Evolutionary conservation across 2,797 vertebrate genomes (phyloP).

Genomic region (Enteromius argenteus): DNA sequence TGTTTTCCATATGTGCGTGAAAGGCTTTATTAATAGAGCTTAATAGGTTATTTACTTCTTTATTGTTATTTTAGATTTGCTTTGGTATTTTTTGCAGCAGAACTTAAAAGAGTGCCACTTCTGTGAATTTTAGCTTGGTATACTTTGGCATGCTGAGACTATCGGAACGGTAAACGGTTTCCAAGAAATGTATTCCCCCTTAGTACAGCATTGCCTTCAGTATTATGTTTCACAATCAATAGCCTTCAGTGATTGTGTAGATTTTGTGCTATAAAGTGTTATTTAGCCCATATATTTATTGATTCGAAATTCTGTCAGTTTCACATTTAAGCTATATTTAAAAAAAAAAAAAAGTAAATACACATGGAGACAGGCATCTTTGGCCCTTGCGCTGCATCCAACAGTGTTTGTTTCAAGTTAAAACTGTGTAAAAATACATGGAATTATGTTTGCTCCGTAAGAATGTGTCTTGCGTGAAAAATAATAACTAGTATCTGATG

Average conservation of each 20-base stretch:
- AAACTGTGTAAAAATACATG: not conserved
- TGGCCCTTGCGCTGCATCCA: not conserved
- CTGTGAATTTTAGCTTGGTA: not conserved
- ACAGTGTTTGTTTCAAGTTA: not conserved
- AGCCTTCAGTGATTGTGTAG: not conserved
- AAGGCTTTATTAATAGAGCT: not conserved
- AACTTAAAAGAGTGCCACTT: not conserved
- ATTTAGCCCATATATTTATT: not conserved
- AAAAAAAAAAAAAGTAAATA: not conserved
- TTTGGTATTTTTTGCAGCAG: not conserved
- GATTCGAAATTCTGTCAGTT: not conserved
- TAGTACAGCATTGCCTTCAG: not conserved
- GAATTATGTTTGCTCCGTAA: not conserved
- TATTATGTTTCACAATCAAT: not conserved
- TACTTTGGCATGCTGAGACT: not conserved
- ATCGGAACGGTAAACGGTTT: not conserved
- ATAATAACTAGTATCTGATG: not conserved
- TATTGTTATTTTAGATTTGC: not conserved
- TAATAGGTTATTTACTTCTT: not conserved
- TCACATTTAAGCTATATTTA: not conserved
- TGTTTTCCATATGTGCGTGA: constrained; percentile 1
- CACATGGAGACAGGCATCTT: not conserved
- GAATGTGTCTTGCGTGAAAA: constrained; percentile 12
- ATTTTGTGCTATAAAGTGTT: not conserved
- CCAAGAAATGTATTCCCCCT: not conserved